Percentiles rank a stretch among this genome's conserved stretches.
Conservation (phyloP, 2,888 invertebrate genomes). For the Macrostomum cliftonense region DNA sequence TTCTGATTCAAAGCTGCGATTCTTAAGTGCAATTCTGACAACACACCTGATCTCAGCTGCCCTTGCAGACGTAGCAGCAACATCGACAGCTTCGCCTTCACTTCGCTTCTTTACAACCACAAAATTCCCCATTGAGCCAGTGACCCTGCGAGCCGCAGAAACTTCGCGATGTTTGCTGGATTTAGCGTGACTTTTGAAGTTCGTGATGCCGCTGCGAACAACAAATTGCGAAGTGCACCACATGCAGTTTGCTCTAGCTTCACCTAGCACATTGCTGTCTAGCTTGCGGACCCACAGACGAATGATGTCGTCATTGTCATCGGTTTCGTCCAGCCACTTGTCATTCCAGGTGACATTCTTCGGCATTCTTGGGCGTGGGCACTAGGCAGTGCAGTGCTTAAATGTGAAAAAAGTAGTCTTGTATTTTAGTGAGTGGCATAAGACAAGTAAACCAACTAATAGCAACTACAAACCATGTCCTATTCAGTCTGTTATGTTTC, state of each 20-base stretch:
- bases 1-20: conserved; percentile 6
- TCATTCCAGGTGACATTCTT: neutral
- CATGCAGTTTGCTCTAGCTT: neutral
- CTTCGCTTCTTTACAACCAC: too few relatives aligned
- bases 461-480: too few relatives aligned
- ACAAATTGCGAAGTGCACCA: conserved; percentile 1
- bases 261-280: too few relatives aligned
- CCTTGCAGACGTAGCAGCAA: too few relatives aligned
- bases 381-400: too few relatives aligned
- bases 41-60: conserved; percentile 3
- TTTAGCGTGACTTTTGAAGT: conserved; percentile 3
- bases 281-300: neutral
- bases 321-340: neutral
- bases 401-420: too few relatives aligned
- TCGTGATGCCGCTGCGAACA: conserved; percentile 1
- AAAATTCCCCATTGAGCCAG: neutral
- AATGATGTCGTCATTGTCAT: conserved; percentile 1
- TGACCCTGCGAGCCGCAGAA: neutral
- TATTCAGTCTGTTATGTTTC: too few relatives aligned
- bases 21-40: conserved; percentile 1
- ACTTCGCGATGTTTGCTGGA: neutral
- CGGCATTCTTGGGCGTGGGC: too few relatives aligned
- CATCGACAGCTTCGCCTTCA: too few relatives aligned
- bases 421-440: too few relatives aligned
- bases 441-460: too few relatives aligned